Evolutionary conservation across 2,797 vertebrate species (phyloP), one percentile per base, ranked within the genome.

Genomic region (Xiphophorus birchmanni): DNA sequence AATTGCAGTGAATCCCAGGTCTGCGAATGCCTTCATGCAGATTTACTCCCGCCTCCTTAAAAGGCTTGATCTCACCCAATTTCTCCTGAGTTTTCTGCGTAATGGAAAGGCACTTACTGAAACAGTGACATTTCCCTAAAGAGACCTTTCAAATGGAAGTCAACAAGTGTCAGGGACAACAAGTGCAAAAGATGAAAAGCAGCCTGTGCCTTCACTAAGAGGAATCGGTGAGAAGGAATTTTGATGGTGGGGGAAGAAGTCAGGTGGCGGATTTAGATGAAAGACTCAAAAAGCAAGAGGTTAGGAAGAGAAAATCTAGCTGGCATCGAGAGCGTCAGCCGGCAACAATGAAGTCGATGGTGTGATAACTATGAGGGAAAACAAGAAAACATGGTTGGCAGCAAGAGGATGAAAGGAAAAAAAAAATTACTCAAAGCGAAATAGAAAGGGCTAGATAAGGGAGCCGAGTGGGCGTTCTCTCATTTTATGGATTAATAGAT

Each of bases 81-180:
- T 84, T 85, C 83, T 84, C 63, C 35, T 32, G 85, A 79, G 83
- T 75, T 84, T 88, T 80, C 65, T 74, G 74, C 76, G 81, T 84
- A 87, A 88, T 87, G 71, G 80, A 83, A 90, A 80, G 78, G 63
- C 69, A 85, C 80, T 83, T 77, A 77, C 80, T 73, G 76, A 65
- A 76, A 84, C 54, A 37, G 73, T 42, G 13, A 80, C 79, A 80
- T 90, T 89, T 90, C 88, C 80, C 83, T 5, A 47, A 81, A 82
- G 89, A 87, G 82, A 80, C 32, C 8, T 32, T 42, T 63, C 4
- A 18, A 84, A 67, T 60, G 37, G 84, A 83, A 89, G 86, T 83
- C 84, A 91, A 89, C 83, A 85, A 88, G 84, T 88, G 84, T 86
- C 73, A 79, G 71, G 78, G 29, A 83, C 77, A 48, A 77, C 63